Base-by-base conservation (phyloP, 1,140 invertebrate genomes). In the Elymnias hypermnestra region DNA sequence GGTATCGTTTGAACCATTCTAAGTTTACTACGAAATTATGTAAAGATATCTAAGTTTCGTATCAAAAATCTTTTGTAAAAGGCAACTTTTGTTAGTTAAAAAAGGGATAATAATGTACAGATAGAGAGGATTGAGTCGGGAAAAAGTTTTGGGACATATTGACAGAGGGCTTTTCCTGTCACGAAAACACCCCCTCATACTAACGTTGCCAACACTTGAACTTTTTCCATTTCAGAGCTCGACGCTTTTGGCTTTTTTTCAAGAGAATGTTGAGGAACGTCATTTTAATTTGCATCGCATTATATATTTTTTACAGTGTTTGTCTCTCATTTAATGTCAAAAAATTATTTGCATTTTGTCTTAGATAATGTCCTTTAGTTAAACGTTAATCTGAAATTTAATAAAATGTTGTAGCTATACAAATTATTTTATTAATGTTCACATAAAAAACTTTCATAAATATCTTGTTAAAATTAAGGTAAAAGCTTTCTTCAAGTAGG, bases 121-220 rank as follows among this genome's bases (percentile, higher is more conserved):
- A 40, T 33, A 38, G 26, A n/a, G 23, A 10, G 26, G 37, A 25
- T 43, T 13, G 38, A 36, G 46, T 26, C 33, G 35, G 45, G 38
- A 49, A 49, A 48, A 41, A 42, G 46, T 39, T 31, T 41, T 22
- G 15, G 38, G 38, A 31, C 46, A 49, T 39, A 49, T 49, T 49
- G 46, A 49, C 40, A 26, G 29, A 31, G 38, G 29, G 40, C 35
- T 41, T 33, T 48, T 41, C 38, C 46, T 49, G 46, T 49, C 22
- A 14, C 17, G 46, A 49, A 37, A 41, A 22, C 29, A 48, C 37
- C 4, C 29, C 29, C 29, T 15, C 26, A 12, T 29, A 15, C 28
- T 31, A 31, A 31, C 29, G 29, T 7, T 33, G 38, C 38, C 37
- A 29, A 41, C 28, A 40, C 45, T 41, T 41, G 37, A 48, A 31